Evolutionary conservation across 2,113 vertebrate species (phyloP).

Genomic region (Tachuris rubrigastra): DNA sequence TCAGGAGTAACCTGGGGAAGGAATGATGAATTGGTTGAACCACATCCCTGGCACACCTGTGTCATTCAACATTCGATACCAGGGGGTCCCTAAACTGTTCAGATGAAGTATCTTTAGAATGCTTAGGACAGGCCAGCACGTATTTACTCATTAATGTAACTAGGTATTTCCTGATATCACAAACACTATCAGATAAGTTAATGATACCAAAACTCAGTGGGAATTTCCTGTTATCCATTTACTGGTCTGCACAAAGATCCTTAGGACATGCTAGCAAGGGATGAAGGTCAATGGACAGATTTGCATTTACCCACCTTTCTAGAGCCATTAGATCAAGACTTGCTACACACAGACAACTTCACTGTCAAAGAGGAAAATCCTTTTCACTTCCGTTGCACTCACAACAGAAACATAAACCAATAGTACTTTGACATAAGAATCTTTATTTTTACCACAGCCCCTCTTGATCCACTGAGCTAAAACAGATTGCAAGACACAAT

Average conservation of each 20-base stretch:
- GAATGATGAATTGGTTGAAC: rapidly evolving
- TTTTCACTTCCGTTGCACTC: not conserved
- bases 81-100: not conserved
- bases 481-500: not conserved
- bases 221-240: not conserved
- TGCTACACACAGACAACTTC: not conserved
- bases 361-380: not conserved
- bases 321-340: not conserved
- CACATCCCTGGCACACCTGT: not conserved
- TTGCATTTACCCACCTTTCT: not conserved
- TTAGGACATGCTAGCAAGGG: not conserved
- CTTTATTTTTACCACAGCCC: not conserved
- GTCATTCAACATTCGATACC: not conserved
- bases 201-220: not conserved
- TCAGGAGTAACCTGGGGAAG: not conserved
- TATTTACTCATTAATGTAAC: not conserved
- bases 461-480: not conserved
- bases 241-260: not conserved
- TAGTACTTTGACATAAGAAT: not conserved
- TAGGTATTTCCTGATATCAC: not conserved
- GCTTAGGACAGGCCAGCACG: not conserved
- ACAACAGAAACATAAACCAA: not conserved
- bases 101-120: not conserved
- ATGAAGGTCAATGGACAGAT: not conserved
- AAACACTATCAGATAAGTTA: not conserved